Percentiles rank a stretch among this genome's conserved stretches.
These are phyloP conservation scores for Hedya salicella DNA, from an alignment of 2,888 invertebrate species.

Conservation along the genomic window DNA sequence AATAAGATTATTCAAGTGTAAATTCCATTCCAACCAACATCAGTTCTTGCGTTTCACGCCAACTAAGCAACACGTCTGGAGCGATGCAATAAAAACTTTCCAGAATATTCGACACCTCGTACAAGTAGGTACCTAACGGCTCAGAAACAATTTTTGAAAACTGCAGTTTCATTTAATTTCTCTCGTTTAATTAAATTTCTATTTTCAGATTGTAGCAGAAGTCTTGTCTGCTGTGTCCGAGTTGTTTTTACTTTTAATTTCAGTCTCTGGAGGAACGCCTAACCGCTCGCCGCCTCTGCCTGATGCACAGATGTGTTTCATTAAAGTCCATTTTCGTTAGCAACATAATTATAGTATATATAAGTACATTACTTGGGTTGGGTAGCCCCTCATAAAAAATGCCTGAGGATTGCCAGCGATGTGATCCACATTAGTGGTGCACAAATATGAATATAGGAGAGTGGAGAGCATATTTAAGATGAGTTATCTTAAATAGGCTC, in stretches of 20 bases:
- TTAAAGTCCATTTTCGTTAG: conserved; percentile 29
- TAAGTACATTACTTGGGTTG: conserved; percentile 28
- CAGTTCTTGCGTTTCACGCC: background rate
- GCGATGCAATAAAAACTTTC: conserved; percentile 22
- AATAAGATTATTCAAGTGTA: background rate
- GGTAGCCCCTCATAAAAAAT: conserved; percentile 35
- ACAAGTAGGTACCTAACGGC: conserved; percentile 8
- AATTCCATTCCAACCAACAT: background rate
- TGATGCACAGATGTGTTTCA: conserved; percentile 17
- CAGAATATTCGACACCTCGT: conserved; percentile 1
- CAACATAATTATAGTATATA: conserved; percentile 14
- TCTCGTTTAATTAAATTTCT: conserved; percentile 11
- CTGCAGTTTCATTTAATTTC: conserved; percentile 4
- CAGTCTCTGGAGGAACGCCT: background rate
- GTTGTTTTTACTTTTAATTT: conserved; percentile 8
- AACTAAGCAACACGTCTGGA: conserved; percentile 20
- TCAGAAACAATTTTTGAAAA: conserved; percentile 14
- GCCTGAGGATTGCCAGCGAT: conserved; percentile 19
- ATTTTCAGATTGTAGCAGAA: conserved; percentile 7
- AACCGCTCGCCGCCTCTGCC: background rate
- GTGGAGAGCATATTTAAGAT: no score
- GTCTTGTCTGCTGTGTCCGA: background rate
- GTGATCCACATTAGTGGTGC: conserved; percentile 10
- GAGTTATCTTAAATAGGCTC: no score
- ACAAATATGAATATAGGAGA: conserved; percentile 8